Evolutionary conservation across 2,797 vertebrate genomes (phyloP), one percentile per base, ranked within the genome.

Genomic region (Urophycis tenuis): DNA sequence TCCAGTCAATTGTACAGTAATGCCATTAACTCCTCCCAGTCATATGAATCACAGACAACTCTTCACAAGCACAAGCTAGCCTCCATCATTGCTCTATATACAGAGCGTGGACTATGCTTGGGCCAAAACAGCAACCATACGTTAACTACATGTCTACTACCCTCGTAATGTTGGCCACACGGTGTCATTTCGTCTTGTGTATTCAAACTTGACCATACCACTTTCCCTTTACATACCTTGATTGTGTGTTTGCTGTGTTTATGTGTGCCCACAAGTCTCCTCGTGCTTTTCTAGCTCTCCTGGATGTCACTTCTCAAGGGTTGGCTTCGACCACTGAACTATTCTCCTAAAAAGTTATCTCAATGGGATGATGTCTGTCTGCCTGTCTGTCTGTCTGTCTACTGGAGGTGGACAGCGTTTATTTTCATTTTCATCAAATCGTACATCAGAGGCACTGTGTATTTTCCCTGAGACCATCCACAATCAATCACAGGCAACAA

Each of bases 401-500:
- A 67, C 60, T 3, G 60, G n/a, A 29, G 60, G 29, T 29, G 60
- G 60, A 67, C n/a, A 67, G 9, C 49, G 9, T 7, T 60, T 5
- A n/a, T 7, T 9, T n/a, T 15, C 49, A n/a, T n/a, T n/a, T 19
- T 9, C 22, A 6, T n/a, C 22, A 11, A 53, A 9, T n/a, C 0
- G 22, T n/a, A n/a, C 19, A 22, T 53, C 49, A n/a, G 15, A 41
- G 78, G 77, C 81, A 81, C 79, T 74, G 74, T 81, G 77, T 73
- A 74, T 81, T 78, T 87, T 80, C 74, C 82, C 82, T 75, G 82
- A 72, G 72, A 77, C 77, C 64, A 84, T 79, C 75, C 70, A 79
- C 83, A 77, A 83, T 87, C 79, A 84, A 87, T 83, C 82, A 74
- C 36, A 79, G 71, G 33, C 72, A 81, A 78, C 79, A 73, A 41